phyloP scores from a whole-genome alignment of 2,888 invertebrate genomes.

The Drosophila sordidula region DNA sequence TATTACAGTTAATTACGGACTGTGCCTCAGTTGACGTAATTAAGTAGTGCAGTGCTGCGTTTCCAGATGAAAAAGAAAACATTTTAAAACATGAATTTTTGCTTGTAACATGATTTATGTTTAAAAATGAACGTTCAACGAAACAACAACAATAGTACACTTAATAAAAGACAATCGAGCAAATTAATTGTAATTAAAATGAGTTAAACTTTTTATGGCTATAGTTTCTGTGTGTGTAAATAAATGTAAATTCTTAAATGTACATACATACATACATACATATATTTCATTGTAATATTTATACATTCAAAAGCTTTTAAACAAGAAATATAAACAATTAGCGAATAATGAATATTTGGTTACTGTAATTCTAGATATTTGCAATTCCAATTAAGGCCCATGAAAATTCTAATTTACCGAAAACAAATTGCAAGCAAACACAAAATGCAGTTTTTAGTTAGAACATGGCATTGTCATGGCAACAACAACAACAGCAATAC shows the following conservation, averaged over 20 bases:
- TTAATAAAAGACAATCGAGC: too few species aligned
- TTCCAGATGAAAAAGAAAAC: slow-evolving; percentile 10
- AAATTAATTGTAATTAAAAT: too few species aligned
- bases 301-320: too few species aligned
- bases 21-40: slow-evolving; percentile 34
- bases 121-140: too few species aligned
- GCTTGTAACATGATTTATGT: not conserved
- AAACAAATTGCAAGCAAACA: slow-evolving; percentile 22
- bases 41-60: slow-evolving; percentile 50
- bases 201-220: too few species aligned
- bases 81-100: not conserved
- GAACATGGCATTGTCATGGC: slow-evolving; percentile 61
- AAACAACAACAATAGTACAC: too few species aligned
- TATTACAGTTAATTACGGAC: slow-evolving; percentile 53
- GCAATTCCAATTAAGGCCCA: slow-evolving; percentile 32
- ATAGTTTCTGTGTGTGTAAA: too few species aligned
- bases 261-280: too few species aligned
- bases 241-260: too few species aligned
- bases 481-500: slow-evolving; percentile 42
- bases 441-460: slow-evolving; percentile 48
- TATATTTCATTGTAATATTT: too few species aligned
- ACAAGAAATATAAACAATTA: slow-evolving; percentile 14
- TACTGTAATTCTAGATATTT: not conserved
- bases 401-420: slow-evolving; percentile 23
- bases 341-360: slow-evolving; percentile 9